A percentile compares a stretch with the other conserved stretches of the same genome.
Conservation (phyloP, 1,140 invertebrate species). For the Eufriesea mexicana region DNA sequence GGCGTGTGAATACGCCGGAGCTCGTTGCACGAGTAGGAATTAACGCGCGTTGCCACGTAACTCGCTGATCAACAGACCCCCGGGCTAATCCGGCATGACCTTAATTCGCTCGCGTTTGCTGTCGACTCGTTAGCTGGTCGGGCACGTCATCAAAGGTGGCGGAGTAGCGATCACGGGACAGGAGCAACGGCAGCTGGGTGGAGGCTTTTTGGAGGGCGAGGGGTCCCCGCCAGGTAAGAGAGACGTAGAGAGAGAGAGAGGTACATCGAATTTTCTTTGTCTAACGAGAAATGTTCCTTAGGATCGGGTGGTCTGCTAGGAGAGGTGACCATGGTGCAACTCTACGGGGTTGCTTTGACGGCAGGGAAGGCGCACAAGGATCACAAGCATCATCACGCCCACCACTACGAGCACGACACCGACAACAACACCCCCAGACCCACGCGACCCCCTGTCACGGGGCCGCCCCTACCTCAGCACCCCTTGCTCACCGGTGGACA, state of each 20-base stretch:
- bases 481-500: constrained; percentile 87
- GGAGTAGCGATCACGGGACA: constrained; percentile 89
- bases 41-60: not conserved
- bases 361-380: constrained; percentile 92
- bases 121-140: constrained; percentile 86
- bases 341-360: constrained; percentile 89
- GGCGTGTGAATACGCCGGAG: no score
- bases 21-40: not conserved
- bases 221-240: constrained; percentile 82
- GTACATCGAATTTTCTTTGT: not conserved
- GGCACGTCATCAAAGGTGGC: constrained; percentile 89
- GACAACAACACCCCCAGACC: constrained; percentile 84
- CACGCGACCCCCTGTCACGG: constrained; percentile 81
- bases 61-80: not conserved
- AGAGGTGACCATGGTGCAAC: constrained; percentile 90
- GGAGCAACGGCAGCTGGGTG: constrained; percentile 85
- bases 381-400: constrained; percentile 92
- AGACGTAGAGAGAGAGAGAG: not conserved
- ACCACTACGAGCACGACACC: constrained; percentile 88
- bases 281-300: constrained; percentile 60
- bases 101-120: constrained; percentile 7
- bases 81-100: not conserved
- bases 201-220: constrained; percentile 84
- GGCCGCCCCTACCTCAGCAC: constrained; percentile 84
- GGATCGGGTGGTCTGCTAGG: constrained; percentile 87